Base-by-base conservation (phyloP, 2,113 vertebrate species). In the Semnornis frantzii region DNA sequence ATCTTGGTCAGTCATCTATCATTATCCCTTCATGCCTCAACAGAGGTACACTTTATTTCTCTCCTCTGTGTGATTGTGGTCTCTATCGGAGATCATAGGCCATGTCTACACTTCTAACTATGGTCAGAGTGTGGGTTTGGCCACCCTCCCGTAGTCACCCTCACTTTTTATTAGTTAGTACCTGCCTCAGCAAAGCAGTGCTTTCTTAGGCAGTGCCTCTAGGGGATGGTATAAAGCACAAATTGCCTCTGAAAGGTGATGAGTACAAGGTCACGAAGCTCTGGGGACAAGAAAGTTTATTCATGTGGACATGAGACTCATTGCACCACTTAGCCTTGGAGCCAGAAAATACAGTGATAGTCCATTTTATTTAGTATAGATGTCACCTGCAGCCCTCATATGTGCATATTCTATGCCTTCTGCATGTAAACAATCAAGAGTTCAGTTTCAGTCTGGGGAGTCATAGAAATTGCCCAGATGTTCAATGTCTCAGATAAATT, bases 121-220 rank as follows among this genome's bases (percentile, higher is more conserved):
- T 9, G 33, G 44, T 42, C 48, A 60, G 34, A 37, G 8, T 50
- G 24, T 63, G 69, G 33, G 24, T 30, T 92, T 31, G 50, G 60
- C 9, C 12, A 86, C 17, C 5, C 9, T 54, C 0, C 19, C 24
- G 31, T 24, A 58, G 34, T 60, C 31, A 50, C 2, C 2, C 25
- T 15, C 18, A 37, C 16, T 0, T 0, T 27, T 27, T 2, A 4
- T 1, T 15, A 71, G 55, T 31, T 92, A 6, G 1, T 27, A 19
- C 12, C 12, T 73, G 59, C 8, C 25, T 60, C 62, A 33, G 31
- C 12, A 44, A 89, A 86, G 31, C 20, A 78, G 37, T 59, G 5
- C 52, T 55, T 78, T 34, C 20, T 33, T 17, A 34, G 62, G 12
- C 25, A 48, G 15, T 23, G n/a, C 3, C 31, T 72, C 31, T 0